Conservation (phyloP, 2,888 invertebrate species). For the Exephanes ischioxanthus region DNA sequence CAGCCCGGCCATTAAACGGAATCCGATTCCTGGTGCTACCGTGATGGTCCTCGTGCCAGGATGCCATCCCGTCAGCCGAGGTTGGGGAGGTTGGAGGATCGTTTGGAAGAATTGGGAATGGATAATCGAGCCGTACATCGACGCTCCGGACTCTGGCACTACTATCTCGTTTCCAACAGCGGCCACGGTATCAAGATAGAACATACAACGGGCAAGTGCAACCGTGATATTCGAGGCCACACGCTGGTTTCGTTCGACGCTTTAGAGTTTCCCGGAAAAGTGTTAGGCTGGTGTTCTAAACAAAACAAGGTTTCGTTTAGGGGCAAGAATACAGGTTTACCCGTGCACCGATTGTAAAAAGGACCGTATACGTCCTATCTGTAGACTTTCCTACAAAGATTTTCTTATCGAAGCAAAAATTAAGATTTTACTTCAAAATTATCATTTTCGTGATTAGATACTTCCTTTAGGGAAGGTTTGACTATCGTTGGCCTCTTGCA, state of each 20-base stretch:
- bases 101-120: conserved; percentile 76
- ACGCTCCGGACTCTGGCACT: conserved; percentile 51
- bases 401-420: too few relatives aligned
- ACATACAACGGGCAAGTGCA: conserved; percentile 42
- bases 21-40: conserved; percentile 66
- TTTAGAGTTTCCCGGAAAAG: conserved; percentile 12
- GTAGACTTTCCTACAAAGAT: background rate
- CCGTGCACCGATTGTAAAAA: background rate
- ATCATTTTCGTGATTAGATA: too few relatives aligned
- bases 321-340: background rate
- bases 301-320: background rate
- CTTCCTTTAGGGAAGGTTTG: too few relatives aligned
- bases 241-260: conserved; percentile 4
- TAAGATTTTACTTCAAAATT: too few relatives aligned
- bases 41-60: conserved; percentile 46
- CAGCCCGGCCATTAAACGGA: conserved; percentile 76
- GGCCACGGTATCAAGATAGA: conserved; percentile 32
- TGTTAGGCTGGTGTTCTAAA: conserved; percentile 4
- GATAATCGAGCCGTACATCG: conserved; percentile 74
- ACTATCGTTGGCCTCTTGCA: conserved; percentile 5
- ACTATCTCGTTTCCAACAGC: conserved; percentile 54
- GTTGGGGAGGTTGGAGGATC: conserved; percentile 68
- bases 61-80: conserved; percentile 51
- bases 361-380: background rate
- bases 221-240: conserved; percentile 29